Conservation (phyloP, 1,140 invertebrate genomes). For the Ceratina japonica region DNA sequence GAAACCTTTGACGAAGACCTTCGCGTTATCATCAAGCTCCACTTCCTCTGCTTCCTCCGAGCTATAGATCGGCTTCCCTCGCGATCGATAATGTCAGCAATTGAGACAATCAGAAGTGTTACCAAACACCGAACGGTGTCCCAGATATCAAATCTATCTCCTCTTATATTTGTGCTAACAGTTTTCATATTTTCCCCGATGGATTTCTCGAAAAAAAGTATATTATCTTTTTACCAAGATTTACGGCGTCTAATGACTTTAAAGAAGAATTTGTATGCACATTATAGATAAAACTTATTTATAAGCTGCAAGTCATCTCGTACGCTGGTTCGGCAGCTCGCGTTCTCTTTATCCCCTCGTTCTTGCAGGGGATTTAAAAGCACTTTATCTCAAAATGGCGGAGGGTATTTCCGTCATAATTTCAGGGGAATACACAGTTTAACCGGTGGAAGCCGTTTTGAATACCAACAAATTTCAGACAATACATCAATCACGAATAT, state of each 20-base stretch:
- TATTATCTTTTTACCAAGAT: no score
- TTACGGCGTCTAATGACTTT: no score
- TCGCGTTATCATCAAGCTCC: conserved; percentile 54
- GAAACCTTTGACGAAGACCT: conserved; percentile 51
- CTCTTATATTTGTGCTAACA: no score
- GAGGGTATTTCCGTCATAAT: background rate
- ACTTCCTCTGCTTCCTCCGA: conserved; percentile 39
- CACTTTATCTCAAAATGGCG: background rate
- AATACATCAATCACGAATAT: background rate
- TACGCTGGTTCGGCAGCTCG: background rate
- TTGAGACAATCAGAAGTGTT: conserved; percentile 43
- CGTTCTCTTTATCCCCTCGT: background rate
- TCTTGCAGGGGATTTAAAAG: background rate
- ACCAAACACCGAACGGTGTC: background rate
- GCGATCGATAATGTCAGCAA: conserved; percentile 29
- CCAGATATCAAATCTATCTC: background rate
- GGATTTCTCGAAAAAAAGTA: no score
- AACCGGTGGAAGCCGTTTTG: background rate
- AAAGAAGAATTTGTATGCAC: background rate
- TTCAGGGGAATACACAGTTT: background rate
- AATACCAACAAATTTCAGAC: conserved; percentile 6
- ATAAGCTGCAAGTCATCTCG: background rate
- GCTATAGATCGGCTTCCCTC: conserved; percentile 42
- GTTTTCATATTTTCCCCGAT: no score
- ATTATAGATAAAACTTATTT: background rate